These are phyloP conservation scores for Lanius ludovicianus DNA, from an alignment of 2,113 vertebrate species.

Conservation along the genomic window DNA sequence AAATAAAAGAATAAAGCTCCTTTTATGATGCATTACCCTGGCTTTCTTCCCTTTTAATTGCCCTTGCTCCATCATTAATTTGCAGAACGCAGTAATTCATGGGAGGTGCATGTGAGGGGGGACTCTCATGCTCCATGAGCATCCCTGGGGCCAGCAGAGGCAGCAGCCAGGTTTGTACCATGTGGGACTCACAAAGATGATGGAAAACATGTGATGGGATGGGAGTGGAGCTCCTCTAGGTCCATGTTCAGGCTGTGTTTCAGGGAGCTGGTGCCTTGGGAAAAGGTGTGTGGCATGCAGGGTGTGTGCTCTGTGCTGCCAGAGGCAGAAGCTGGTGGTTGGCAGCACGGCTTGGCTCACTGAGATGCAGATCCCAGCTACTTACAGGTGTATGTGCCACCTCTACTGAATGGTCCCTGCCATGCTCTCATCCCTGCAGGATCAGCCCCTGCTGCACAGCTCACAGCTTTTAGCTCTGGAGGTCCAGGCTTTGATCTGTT, in stretches of 20 bases:
- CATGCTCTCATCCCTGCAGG: not conserved
- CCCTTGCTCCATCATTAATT: conserved; percentile 1
- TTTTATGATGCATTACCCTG: conserved; percentile 44
- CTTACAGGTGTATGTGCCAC: not conserved
- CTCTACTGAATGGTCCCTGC: not conserved
- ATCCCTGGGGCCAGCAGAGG: not conserved
- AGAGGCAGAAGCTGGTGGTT: not conserved
- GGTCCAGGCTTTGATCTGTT: not conserved
- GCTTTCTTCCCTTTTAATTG: conserved; percentile 36
- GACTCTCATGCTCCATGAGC: accelerated
- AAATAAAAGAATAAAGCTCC: conserved; percentile 43
- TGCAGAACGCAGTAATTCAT: not conserved
- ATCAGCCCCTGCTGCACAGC: not conserved
- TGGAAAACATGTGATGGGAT: not conserved
- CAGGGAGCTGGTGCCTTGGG: not conserved
- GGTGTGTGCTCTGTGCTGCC: accelerated
- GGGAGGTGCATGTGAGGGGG: not conserved
- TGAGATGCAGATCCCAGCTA: not conserved
- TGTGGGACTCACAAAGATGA: accelerated
- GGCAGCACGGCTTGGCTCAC: accelerated
- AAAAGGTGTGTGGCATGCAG: not conserved
- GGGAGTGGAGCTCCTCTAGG: not conserved
- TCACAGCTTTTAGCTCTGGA: not conserved
- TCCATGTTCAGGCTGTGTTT: accelerated
- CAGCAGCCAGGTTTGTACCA: not conserved